Conservation (phyloP, 2,888 invertebrate genomes). For the Dryobota labecula region DNA sequence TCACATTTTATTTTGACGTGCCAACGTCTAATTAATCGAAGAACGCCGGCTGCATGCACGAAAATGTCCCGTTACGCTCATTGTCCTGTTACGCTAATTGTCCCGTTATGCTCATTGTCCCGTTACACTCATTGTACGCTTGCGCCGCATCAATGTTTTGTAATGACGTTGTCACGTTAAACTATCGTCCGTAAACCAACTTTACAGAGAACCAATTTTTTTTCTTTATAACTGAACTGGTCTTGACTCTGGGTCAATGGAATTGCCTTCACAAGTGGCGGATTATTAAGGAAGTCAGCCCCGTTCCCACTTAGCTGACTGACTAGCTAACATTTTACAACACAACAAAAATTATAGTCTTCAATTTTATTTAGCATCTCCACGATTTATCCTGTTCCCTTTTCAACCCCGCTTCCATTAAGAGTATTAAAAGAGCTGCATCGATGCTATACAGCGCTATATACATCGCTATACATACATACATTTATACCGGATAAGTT, state of each 20-base stretch:
- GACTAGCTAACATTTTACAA: too few relatives aligned
- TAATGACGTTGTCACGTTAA: too few relatives aligned
- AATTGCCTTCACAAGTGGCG: not conserved
- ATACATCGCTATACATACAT: conserved; percentile 15
- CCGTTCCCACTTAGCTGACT: not conserved
- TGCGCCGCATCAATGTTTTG: too few relatives aligned
- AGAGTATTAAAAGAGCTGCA: conserved; percentile 78
- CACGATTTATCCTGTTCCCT: conserved; percentile 41
- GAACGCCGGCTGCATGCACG: too few relatives aligned
- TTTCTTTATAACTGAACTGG: not conserved
- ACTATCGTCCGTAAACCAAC: too few relatives aligned
- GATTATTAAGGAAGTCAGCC: not conserved
- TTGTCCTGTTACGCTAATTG: too few relatives aligned
- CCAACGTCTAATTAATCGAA: too few relatives aligned
- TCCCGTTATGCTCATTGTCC: too few relatives aligned
- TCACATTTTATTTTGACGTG: too few relatives aligned
- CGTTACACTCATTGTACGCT: too few relatives aligned
- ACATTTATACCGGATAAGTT: conserved; percentile 17
- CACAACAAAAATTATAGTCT: not conserved
- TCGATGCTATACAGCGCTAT: conserved; percentile 56
- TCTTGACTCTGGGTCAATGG: not conserved
- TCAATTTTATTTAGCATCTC: conserved; percentile 41
- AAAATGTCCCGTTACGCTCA: too few relatives aligned
- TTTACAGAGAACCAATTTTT: too few relatives aligned
- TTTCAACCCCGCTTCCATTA: conserved; percentile 74